phyloP scores from a whole-genome alignment of 2,113 vertebrate species.

The Neogale vison region DNA sequence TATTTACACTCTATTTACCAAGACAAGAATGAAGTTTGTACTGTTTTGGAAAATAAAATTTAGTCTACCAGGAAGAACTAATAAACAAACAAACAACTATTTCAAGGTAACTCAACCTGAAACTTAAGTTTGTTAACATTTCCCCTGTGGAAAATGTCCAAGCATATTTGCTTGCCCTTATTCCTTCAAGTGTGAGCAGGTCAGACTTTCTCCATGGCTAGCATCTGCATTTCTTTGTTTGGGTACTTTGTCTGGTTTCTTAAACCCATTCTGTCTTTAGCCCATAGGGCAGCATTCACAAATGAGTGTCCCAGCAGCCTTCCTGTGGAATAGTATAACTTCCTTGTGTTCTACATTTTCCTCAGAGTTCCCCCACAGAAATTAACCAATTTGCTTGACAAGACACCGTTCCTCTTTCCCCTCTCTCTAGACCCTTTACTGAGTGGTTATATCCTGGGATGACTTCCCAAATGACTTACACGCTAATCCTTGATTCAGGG shows the following conservation, averaged over 20 bases:
- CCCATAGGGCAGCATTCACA: neutral
- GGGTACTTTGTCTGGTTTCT: neutral
- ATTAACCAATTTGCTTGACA: neutral
- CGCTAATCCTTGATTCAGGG: neutral
- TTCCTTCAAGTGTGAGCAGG: rapidly evolving
- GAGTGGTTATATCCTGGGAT: neutral
- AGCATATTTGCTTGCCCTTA: neutral
- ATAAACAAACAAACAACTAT: neutral
- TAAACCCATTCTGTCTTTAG: neutral
- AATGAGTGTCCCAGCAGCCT: neutral
- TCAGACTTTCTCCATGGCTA: neutral
- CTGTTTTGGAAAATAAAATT: neutral
- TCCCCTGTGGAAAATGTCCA: neutral
- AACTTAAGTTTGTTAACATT: neutral
- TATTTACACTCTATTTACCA: neutral
- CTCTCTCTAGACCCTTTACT: neutral
- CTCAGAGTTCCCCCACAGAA: neutral
- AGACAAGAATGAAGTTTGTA: neutral
- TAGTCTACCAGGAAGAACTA: neutral
- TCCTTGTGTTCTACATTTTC: neutral
- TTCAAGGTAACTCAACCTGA: neutral
- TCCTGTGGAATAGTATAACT: neutral
- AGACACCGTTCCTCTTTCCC: neutral
- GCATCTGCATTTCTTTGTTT: neutral
- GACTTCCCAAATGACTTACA: neutral